phyloP scores from a whole-genome alignment of 2,113 vertebrate species.

The Tetrax tetrax region DNA sequence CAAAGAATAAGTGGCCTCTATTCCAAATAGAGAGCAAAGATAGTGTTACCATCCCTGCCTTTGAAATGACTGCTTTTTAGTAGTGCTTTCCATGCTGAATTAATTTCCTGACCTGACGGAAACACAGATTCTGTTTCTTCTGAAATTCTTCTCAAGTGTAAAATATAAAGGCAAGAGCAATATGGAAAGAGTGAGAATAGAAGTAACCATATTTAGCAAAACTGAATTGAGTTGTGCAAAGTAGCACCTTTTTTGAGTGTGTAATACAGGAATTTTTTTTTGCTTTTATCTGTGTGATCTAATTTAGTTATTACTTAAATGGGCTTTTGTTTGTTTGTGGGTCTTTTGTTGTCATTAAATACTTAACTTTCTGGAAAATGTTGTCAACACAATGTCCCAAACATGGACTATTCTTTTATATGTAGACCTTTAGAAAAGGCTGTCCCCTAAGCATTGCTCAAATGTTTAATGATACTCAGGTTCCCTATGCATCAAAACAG shows the following conservation, averaged over 20 bases:
- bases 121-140: constrained; percentile 34
- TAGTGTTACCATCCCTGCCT: neutral
- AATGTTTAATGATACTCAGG: neutral
- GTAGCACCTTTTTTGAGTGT: neutral
- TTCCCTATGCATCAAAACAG: neutral
- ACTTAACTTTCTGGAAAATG: neutral
- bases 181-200: neutral
- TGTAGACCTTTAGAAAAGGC: neutral
- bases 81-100: constrained; percentile 45
- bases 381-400: neutral
- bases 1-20: neutral
- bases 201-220: neutral
- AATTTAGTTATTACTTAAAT: neutral
- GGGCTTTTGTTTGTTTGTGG: neutral
- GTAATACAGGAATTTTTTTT: neutral
- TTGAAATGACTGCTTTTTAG: constrained; percentile 58
- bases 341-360: neutral
- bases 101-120: constrained; percentile 66
- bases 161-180: constrained; percentile 10
- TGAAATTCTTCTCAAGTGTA: constrained; percentile 41
- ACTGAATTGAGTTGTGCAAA: neutral
- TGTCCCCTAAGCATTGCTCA: neutral
- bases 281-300: neutral
- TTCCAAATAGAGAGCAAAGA: neutral
- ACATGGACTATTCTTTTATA: neutral